phyloP scores from a whole-genome alignment of 2,888 invertebrate species.

The Mongoloraphidia duomilia region DNA sequence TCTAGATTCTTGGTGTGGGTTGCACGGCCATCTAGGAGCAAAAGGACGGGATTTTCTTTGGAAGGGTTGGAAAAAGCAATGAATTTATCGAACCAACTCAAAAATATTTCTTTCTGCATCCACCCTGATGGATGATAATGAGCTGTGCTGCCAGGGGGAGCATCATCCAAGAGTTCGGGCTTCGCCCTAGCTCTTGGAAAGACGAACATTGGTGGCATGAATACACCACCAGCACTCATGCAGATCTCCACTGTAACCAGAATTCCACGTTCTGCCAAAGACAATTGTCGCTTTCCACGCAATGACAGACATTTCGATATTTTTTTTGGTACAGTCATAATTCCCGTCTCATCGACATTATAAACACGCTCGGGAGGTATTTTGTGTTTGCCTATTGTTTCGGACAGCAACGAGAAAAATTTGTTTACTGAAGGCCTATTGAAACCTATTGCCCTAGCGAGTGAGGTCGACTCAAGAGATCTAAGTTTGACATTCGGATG shows the following conservation, averaged over 20 bases:
- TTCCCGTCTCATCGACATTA: neutral
- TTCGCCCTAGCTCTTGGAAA: constrained; percentile 9
- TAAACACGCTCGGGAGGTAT: neutral
- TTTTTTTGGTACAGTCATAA: neutral
- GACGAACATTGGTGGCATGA: constrained; percentile 3
- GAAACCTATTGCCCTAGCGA: neutral
- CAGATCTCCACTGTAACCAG: constrained; percentile 1
- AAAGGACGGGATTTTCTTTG: constrained; percentile 9
- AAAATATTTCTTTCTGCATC: constrained; percentile 13
- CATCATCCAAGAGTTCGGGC: constrained; percentile 9
- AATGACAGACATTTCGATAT: neutral
- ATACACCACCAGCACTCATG: constrained; percentile 2
- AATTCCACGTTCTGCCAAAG: neutral
- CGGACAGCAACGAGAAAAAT: neutral
- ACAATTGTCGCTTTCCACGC: too few species aligned
- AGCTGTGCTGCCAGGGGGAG: constrained; percentile 10
- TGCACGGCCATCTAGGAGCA: constrained; percentile 24
- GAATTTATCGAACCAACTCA: constrained; percentile 12
- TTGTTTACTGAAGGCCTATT: too few species aligned
- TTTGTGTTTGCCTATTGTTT: neutral
- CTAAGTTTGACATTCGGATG: constrained; percentile 3
- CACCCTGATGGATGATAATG: constrained; percentile 12
- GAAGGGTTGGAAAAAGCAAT: constrained; percentile 4
- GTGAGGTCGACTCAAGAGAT: neutral
- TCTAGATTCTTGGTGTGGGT: constrained; percentile 16